Evolutionary conservation across 1,140 invertebrate species (phyloP), one percentile per base, ranked within the genome.

Genomic region (Aethina tumida): DNA sequence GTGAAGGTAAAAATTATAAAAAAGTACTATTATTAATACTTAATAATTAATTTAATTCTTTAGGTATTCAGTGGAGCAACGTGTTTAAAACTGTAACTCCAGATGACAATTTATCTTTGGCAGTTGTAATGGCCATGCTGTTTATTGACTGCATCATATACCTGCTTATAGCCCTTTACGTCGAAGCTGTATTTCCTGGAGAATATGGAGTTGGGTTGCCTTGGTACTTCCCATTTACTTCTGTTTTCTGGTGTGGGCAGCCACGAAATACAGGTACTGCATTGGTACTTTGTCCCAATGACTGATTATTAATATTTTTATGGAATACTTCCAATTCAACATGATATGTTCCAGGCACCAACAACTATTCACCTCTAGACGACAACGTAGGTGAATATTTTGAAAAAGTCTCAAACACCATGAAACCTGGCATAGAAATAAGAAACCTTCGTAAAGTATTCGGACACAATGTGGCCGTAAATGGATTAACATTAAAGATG

Each of bases 41-140:
- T 31, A 24, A 8, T 29, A 7, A 29, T 29, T 29, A 29, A 7
- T 29, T 6, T 22, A 19, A 18, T 12, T 18, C 43, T 55, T 36
- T 43, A 71, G 84, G 84, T 20, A 58, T 83, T 10, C 80, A 88
- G 53, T 92, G 85, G 84, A 49, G 59, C 17, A 83, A 84, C 43
- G 63, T 91, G 4, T 77, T 70, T 36, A 62, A 57, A 0, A 70
- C 77, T 0, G 69, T 81, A 0, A 71, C 80, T 0, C 73, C 77
- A 14, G 81, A 84, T 52, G 84, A 89, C 56, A 63, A 68, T 2
- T 73, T 87, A 26, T 74, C 70, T 29, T 63, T 89, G 38, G 72
- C 72, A 0, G 62, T 75, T 35, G 63, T 83, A 1, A 70, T 79
- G 14, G 41, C 78, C 0, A 77, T 85, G 68, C 55, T 88, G 42